phyloP scores from a whole-genome alignment of 2,888 invertebrate species.

The Napeogenes inachia region DNA sequence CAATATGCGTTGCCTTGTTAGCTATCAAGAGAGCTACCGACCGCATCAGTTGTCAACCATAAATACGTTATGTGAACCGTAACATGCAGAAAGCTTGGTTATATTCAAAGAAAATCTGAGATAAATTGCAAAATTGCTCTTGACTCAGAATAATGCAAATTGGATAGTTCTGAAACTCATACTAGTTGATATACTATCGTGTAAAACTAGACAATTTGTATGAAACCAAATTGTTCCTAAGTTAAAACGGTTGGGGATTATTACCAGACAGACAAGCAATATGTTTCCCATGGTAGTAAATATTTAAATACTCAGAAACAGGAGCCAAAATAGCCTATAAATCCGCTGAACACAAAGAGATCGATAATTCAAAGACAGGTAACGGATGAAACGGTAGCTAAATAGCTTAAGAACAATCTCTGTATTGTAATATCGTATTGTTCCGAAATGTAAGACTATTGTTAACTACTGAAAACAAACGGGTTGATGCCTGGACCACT shows the following conservation, averaged over 20 bases:
- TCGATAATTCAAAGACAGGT: constrained; percentile 65
- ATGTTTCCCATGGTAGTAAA: constrained; percentile 64
- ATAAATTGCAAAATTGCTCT: constrained; percentile 18
- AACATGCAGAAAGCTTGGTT: constrained; percentile 16
- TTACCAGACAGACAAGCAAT: background rate
- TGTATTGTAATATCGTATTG: constrained; percentile 51
- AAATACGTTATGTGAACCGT: constrained; percentile 43
- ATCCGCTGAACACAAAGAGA: constrained; percentile 62
- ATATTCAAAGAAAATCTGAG: constrained; percentile 13
- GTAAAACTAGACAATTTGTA: constrained; percentile 25
- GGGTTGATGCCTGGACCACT: constrained; percentile 34
- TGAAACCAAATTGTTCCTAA: constrained; percentile 28
- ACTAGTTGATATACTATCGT: no score
- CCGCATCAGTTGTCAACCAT: constrained; percentile 46
- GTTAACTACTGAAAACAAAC: constrained; percentile 35
- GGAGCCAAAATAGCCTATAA: constrained; percentile 62
- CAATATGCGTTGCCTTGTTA: background rate
- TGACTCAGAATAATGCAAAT: background rate
- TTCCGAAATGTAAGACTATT: constrained; percentile 48
- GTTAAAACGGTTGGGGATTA: constrained; percentile 32
- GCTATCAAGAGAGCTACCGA: constrained; percentile 28
- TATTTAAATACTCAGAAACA: constrained; percentile 56
- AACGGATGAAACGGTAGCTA: constrained; percentile 73
- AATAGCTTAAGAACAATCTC: constrained; percentile 65
- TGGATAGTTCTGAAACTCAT: no score